Base-by-base conservation (phyloP, 2,797 vertebrate species). In the Numenius phaeopus region DNA sequence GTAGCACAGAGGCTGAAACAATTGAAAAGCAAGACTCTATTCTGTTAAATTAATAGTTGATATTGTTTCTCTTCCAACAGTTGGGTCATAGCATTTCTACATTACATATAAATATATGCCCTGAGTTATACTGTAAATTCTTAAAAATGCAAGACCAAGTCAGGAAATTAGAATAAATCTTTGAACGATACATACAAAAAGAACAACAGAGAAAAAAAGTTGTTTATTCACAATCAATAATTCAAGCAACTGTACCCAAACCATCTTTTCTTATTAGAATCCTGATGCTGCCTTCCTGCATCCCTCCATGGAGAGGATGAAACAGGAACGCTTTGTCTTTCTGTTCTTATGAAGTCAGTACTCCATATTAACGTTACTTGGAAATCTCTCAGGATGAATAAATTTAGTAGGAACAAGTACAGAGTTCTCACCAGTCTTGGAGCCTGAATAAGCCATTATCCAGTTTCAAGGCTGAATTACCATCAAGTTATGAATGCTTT, bases 391-490 rank as follows among this genome's bases (percentile, higher is more conserved):
- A 76, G 85, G 86, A 83, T 66, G 47, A 86, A 91, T 92, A 87
- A 64, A 79, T 91, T 72, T 90, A 65, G n/a, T 47, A 67, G 40
- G 73, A 95, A 82, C 37, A 85, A 83, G n/a, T 78, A 58, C 15
- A 76, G 61, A 37, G 15, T 89, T 95, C 80, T 96, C 71, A 91
- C 44, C 44, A 72, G 42, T 50, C 39, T n/a, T 91, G 54, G 61
- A 91, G 64, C 40, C 84, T 84, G 47, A 88, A 85, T 64, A 94
- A 97, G n/a, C 57, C 84, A 96, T 97, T 89, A 89, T 8, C 22
- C 49, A 71, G 23, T 73, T 95, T 86, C 62, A 89, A 94, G 87
- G 57, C 44, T 87, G 76, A 94, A 75, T 81, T 85, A 67, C 50
- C 71, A 77, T 73, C 44, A 49, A 75, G 42, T 84, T 92, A 71